Evolutionary conservation across 2,797 vertebrate species (phyloP).

Genomic region (Cyclura pinguis): DNA sequence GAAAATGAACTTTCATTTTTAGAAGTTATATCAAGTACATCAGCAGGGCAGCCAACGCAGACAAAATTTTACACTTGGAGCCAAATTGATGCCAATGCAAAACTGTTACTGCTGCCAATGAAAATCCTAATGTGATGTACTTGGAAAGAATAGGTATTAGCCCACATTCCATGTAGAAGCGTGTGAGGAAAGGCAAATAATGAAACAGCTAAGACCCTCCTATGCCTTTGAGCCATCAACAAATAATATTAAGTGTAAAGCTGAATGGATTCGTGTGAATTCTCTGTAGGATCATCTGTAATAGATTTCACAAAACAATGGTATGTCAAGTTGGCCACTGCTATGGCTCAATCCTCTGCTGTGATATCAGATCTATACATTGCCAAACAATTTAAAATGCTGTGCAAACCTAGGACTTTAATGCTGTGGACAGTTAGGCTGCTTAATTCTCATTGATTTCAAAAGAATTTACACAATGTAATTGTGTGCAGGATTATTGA

Average conservation of each 20-base stretch:
- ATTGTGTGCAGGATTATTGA: constrained; percentile 21
- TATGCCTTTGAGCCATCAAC: constrained; percentile 54
- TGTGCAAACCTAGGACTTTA: constrained; percentile 50
- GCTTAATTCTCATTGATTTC: not conserved
- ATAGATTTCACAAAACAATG: constrained; percentile 65
- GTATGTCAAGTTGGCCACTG: constrained; percentile 57
- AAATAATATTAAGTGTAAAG: constrained; percentile 56
- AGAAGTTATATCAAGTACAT: constrained; percentile 78
- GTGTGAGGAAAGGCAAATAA: constrained; percentile 53
- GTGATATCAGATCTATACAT: constrained; percentile 71
- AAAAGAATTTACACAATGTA: not conserved
- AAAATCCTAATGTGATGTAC: constrained; percentile 70
- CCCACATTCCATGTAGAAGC: constrained; percentile 50
- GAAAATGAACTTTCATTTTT: constrained; percentile 82
- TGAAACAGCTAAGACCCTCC: constrained; percentile 61
- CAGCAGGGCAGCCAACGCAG: constrained; percentile 72
- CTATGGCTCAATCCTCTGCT: constrained; percentile 60
- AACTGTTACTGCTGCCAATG: constrained; percentile 67
- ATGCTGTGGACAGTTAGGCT: not conserved
- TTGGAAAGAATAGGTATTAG: constrained; percentile 59
- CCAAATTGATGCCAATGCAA: constrained; percentile 75
- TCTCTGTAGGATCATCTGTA: constrained; percentile 51
- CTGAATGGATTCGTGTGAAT: constrained; percentile 67
- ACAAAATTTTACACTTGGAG: constrained; percentile 68
- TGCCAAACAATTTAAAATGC: constrained; percentile 62